Evolutionary conservation across 1,140 invertebrate species (phyloP).

Genomic region (Drosophila arawakana): DNA sequence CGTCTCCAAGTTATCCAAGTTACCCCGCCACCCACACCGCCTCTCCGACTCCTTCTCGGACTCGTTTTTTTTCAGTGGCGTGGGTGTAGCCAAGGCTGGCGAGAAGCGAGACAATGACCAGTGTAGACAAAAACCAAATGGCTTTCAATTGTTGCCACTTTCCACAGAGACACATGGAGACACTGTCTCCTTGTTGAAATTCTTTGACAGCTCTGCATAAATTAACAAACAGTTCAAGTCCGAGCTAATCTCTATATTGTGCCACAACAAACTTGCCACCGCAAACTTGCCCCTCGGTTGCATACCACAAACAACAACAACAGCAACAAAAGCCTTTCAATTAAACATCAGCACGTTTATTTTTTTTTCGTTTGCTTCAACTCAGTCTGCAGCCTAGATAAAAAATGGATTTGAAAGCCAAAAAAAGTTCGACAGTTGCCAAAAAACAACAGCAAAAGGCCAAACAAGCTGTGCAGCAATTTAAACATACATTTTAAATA

Average conservation of each 20-base stretch:
- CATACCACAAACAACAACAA: constrained; percentile 37
- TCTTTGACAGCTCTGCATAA: constrained; percentile 21
- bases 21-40: too few relatives aligned
- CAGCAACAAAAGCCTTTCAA: constrained; percentile 63
- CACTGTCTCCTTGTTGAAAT: constrained; percentile 7
- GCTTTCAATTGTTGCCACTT: constrained; percentile 31
- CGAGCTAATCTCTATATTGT: constrained; percentile 9
- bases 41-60: background rate
- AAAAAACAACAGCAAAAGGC: constrained; percentile 24
- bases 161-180: constrained; percentile 4
- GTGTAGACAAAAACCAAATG: constrained; percentile 43
- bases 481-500: constrained; percentile 27
- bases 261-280: background rate
- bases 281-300: constrained; percentile 25
- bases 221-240: constrained; percentile 8
- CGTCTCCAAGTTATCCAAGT: background rate
- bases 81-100: constrained; percentile 62
- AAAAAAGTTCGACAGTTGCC: constrained; percentile 52
- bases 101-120: constrained; percentile 14
- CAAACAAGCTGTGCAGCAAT: constrained; percentile 27
- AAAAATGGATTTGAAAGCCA: constrained; percentile 68
- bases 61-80: constrained; percentile 38
- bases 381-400: constrained; percentile 2
- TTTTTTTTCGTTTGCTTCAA: constrained; percentile 18
- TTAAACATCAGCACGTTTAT: constrained; percentile 65